Evolutionary conservation across 1,140 invertebrate species (phyloP).

Genomic region (Thaumetopoea pityocampa): DNA sequence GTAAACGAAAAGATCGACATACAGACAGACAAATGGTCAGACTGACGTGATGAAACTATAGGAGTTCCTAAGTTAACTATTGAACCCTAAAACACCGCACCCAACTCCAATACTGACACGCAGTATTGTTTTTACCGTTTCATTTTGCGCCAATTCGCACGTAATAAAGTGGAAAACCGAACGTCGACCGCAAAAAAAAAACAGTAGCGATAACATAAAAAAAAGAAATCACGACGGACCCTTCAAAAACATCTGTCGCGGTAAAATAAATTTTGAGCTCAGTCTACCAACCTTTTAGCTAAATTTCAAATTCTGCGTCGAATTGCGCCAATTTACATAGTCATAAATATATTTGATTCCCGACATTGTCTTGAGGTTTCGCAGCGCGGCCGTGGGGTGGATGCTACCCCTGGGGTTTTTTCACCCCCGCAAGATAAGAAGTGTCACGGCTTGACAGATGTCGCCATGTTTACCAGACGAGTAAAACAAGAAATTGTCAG

Average conservation of each 20-base stretch:
- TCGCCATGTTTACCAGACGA: conserved; percentile 41
- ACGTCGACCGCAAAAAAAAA: conserved; percentile 6
- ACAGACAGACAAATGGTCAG: too few species aligned
- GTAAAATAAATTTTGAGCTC: conserved; percentile 21
- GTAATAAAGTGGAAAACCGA: conserved; percentile 7
- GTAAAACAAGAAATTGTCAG: conserved; percentile 48
- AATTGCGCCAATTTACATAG: conserved; percentile 69
- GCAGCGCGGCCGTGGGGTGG: conserved; percentile 22
- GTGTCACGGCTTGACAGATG: conserved; percentile 63
- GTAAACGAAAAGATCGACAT: too few species aligned
- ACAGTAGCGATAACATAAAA: conserved; percentile 6
- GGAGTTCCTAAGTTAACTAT: too few species aligned
- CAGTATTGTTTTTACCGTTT: conserved; percentile 8
- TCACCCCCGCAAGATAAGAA: conserved; percentile 62
- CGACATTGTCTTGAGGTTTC: conserved; percentile 19
- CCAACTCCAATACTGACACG: too few species aligned
- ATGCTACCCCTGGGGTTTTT: conserved; percentile 40
- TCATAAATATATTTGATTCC: conserved; percentile 65
- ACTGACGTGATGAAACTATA: too few species aligned
- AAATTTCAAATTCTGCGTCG: conserved; percentile 31
- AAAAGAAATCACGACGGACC: conserved; percentile 14
- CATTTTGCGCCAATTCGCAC: conserved; percentile 4
- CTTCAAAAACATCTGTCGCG: conserved; percentile 27
- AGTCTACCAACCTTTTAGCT: conserved; percentile 22
- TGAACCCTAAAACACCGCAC: too few species aligned